A percentile compares a stretch with the other conserved stretches of the same genome.
These are phyloP conservation scores for Lanistes nyassanus DNA, from an alignment of 1,140 invertebrate species.

Conservation along the genomic window DNA sequence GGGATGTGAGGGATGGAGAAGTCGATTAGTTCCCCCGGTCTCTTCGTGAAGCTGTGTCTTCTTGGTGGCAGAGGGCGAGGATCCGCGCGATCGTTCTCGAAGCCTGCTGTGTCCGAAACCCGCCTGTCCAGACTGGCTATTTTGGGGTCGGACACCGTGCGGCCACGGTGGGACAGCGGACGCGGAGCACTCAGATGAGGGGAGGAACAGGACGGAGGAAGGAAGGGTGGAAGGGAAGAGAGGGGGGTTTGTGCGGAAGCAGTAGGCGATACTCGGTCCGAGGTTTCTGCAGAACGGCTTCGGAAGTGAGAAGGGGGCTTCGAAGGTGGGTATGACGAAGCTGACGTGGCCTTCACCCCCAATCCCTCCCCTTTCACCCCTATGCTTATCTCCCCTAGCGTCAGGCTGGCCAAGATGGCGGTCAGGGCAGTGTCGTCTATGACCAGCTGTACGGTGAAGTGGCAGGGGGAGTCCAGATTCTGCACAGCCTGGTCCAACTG, in stretches of 20 bases:
- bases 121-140: neutral
- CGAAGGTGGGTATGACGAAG: neutral
- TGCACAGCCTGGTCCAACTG: conserved; percentile 20
- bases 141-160: conserved; percentile 7
- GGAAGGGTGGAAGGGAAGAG: neutral
- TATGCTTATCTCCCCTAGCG: conserved; percentile 17
- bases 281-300: no score
- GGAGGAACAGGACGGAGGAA: no score
- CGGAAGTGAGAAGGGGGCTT: neutral
- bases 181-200: neutral
- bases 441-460: conserved; percentile 23
- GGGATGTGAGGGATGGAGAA: no score
- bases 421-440: conserved; percentile 22
- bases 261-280: no score
- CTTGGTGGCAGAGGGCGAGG: neutral
- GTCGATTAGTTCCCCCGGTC: no score
- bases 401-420: conserved; percentile 17
- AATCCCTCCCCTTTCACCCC: neutral
- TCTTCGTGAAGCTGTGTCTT: no score
- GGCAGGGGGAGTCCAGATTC: conserved; percentile 17
- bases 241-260: neutral
- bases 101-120: neutral
- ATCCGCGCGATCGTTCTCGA: neutral
- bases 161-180: neutral
- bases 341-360: neutral